These are phyloP conservation scores for Heliconius ethilla DNA, from an alignment of 2,888 invertebrate genomes.

Conservation along the genomic window DNA sequence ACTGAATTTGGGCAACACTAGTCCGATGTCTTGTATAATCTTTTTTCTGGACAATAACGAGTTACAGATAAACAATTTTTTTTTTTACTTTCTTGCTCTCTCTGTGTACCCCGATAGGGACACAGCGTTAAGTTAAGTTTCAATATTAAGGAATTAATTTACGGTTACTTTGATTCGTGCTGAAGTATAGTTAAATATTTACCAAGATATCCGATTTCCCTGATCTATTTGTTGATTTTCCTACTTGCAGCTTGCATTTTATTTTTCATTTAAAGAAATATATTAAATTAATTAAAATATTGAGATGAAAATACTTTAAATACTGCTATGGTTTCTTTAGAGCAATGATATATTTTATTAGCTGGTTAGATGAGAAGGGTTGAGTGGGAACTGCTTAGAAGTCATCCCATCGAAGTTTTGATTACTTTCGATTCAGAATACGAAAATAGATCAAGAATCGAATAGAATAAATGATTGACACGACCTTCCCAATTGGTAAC, in stretches of 20 bases:
- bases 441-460: neutral
- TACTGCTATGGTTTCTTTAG: neutral
- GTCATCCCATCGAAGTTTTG: slow-evolving; percentile 11
- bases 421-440: slow-evolving; percentile 9
- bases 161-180: neutral
- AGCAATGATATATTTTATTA: neutral
- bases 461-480: slow-evolving; percentile 3
- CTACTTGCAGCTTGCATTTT: neutral
- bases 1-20: no score
- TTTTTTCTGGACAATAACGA: neutral
- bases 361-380: neutral
- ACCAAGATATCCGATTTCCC: neutral
- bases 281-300: neutral
- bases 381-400: neutral
- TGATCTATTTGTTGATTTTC: neutral
- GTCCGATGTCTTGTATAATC: neutral
- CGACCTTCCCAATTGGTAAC: neutral
- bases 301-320: neutral
- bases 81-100: no score
- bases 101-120: no score
- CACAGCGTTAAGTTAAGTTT: no score
- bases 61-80: no score
- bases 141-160: neutral
- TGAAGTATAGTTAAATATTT: neutral
- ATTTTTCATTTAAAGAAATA: neutral